Evolutionary conservation across 1,140 invertebrate species (phyloP).

Genomic region (Melanaphis sacchari): DNA sequence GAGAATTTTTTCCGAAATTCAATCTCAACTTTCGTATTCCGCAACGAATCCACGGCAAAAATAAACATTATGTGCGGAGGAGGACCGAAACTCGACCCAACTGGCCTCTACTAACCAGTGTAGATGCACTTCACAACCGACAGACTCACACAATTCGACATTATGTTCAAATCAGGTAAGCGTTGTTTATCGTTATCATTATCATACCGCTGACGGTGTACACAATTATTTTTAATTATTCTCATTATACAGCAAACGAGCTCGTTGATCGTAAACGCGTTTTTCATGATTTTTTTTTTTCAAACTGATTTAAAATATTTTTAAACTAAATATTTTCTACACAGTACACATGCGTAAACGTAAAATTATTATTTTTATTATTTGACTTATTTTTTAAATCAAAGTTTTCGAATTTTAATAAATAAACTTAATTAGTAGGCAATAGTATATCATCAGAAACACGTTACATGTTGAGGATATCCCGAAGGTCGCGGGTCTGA

Average conservation of each 20-base stretch:
- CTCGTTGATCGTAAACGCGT: not conserved
- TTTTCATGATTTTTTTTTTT: not conserved
- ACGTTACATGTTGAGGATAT: not conserved
- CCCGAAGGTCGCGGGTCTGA: not conserved
- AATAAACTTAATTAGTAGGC: not conserved
- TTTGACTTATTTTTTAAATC: not conserved
- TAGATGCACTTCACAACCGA: not conserved
- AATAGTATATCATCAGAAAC: not conserved
- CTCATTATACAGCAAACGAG: not conserved
- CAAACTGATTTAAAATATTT: not conserved
- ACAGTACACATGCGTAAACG: not conserved
- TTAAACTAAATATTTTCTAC: not conserved
- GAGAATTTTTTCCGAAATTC: not conserved
- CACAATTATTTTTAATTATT: conserved; percentile 13
- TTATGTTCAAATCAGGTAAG: conserved; percentile 44
- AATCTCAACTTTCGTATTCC: not conserved
- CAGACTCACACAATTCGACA: not conserved
- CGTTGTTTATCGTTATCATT: not conserved
- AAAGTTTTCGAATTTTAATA: not conserved
- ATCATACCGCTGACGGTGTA: not conserved
- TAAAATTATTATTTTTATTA: conserved; percentile 4
- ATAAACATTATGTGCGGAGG: conserved; percentile 45
- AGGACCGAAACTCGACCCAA: conserved; percentile 54
- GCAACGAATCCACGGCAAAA: not conserved
- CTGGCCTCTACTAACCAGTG: conserved; percentile 27